Evolutionary conservation across 1,140 invertebrate genomes (phyloP).

Genomic region (Tribolium castaneum): DNA sequence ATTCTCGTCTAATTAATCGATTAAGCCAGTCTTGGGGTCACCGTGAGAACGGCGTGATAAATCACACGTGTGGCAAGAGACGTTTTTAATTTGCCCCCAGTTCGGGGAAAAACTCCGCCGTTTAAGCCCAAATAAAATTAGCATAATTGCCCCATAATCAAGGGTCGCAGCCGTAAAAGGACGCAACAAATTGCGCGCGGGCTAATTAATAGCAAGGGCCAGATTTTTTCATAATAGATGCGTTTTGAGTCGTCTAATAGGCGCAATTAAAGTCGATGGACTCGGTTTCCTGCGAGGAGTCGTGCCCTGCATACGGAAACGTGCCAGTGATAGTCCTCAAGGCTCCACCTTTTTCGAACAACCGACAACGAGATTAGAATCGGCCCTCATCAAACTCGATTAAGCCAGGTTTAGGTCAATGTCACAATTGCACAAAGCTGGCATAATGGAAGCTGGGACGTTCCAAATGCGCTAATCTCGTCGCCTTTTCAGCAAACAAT

Average conservation of each 20-base stretch:
- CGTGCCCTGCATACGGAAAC: background rate
- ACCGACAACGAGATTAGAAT: background rate
- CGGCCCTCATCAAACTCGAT: background rate
- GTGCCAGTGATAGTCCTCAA: background rate
- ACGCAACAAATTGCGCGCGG: background rate
- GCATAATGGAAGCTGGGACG: conserved; percentile 7
- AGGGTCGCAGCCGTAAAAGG: background rate
- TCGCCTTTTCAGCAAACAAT: background rate
- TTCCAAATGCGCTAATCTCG: conserved; percentile 11
- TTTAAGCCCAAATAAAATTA: conserved; percentile 29
- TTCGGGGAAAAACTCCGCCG: background rate
- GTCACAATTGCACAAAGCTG: background rate
- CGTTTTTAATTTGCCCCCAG: background rate
- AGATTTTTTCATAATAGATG: background rate
- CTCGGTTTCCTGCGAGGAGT: background rate
- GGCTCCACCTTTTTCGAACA: background rate
- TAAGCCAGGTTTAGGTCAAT: conserved; percentile 22
- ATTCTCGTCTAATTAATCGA: conserved; percentile 10
- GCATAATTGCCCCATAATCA: conserved; percentile 25
- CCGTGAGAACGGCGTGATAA: conserved; percentile 3
- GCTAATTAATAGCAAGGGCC: background rate
- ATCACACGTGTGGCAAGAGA: background rate
- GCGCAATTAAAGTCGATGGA: background rate
- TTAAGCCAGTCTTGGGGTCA: background rate
- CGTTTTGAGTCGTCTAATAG: background rate